Evolutionary conservation across 1,140 invertebrate genomes (phyloP).

Genomic region (Trichonephila clavipes): DNA sequence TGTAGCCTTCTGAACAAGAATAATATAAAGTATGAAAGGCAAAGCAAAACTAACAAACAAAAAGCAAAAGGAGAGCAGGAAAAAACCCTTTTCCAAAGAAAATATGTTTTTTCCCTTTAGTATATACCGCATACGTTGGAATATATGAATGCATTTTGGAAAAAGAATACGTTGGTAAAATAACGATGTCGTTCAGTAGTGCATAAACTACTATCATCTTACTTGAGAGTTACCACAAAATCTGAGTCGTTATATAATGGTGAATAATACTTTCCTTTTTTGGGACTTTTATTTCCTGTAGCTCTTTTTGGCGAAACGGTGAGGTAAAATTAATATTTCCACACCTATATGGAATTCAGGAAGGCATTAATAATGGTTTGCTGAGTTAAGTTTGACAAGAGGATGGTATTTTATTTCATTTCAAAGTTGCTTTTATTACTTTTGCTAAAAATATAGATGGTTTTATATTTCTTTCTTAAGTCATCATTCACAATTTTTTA

Average conservation of each 20-base stretch:
- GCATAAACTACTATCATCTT: slow-evolving; percentile 40
- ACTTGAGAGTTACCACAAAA: not conserved
- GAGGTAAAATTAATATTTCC: not conserved
- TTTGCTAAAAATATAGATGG: no score
- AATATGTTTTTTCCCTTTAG: not conserved
- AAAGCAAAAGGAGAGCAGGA: not conserved
- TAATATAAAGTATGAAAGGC: slow-evolving; percentile 42
- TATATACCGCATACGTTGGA: not conserved
- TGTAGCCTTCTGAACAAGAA: slow-evolving; percentile 26
- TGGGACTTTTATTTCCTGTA: not conserved
- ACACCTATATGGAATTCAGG: not conserved
- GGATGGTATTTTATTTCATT: no score
- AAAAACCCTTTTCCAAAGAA: slow-evolving; percentile 11
- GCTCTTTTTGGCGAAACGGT: not conserved
- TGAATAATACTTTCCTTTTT: not conserved
- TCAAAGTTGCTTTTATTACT: no score
- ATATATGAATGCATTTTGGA: slow-evolving; percentile 39
- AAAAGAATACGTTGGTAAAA: not conserved
- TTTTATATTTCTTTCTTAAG: no score
- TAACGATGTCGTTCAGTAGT: slow-evolving; percentile 22
- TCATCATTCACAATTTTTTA: no score
- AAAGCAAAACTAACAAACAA: slow-evolving; percentile 1
- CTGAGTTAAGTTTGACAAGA: not conserved
- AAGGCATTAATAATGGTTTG: not conserved
- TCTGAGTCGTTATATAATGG: not conserved